Evolutionary conservation across 2,113 vertebrate species (phyloP), one percentile per base, ranked within the genome.

Genomic region (Xiphias gladius): DNA sequence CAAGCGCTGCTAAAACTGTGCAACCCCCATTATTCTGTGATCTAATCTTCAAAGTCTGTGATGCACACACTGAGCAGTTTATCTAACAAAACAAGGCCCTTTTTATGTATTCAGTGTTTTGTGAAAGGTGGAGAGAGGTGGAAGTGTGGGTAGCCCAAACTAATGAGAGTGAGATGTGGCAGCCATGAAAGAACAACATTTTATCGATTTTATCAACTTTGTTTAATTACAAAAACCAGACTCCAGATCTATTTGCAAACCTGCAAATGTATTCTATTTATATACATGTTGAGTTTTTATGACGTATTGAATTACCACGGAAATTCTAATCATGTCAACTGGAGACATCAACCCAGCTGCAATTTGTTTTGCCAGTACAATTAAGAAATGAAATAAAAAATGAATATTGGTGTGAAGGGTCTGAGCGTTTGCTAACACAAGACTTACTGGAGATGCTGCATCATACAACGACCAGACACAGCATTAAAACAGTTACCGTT

Each of bases 91-190:
- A 46, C 22, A 83, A 37, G 10, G 41, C 2, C 22, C 24, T 72
- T 66, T 73, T 41, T 41, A 71, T 77, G 48, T 63, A 59, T 52
- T 62, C 54, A 26, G 20, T 63, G 54, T n/a, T 72, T 71, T 59
- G 59, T 55, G 37, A 66, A 26, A 54, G 19, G 58, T 28, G 22
- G 30, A 41, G n/a, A 37, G 32, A 76, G 54, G n/a, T 57, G 54
- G n/a, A 57, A 67, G 75, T 79, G 76, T 86, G 82, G 35, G 73
- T 24, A 81, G 72, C 24, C 63, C 58, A 73, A 67, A 72, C 37
- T 80, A 85, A 89, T 84, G 67, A 78, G 17, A 78, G 37, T 67
- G 43, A 85, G 52, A 52, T 1, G 14, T 50, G 10, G 22, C 19
- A 41, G n/a, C 19, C 37, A n/a, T 62, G 48, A 30, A 41, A 81